phyloP scores from a whole-genome alignment of 1,140 invertebrate species.

The Leptinotarsa lineolata region DNA sequence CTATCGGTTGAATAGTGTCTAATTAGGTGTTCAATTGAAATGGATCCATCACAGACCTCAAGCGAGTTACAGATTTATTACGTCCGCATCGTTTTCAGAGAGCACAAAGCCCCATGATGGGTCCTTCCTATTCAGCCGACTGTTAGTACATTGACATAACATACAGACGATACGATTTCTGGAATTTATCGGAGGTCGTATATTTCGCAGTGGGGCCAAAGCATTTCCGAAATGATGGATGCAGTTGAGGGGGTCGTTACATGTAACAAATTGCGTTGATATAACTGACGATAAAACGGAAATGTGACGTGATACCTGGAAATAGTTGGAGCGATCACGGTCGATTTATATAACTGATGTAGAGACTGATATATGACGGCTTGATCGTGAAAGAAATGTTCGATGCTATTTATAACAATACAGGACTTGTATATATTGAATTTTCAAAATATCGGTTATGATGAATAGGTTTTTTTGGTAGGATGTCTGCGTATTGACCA shows the following conservation, averaged over 20 bases:
- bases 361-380: too few species aligned
- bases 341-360: too few species aligned
- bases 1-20: too few species aligned
- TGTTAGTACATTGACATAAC: background rate
- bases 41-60: background rate
- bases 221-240: background rate
- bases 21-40: background rate
- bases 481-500: too few species aligned
- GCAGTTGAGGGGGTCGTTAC: background rate
- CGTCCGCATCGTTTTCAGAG: background rate
- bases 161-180: background rate
- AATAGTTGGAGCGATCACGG: too few species aligned
- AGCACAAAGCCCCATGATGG: background rate
- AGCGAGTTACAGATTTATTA: background rate
- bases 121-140: background rate
- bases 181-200: slow-evolving; percentile 8
- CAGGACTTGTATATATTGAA: too few species aligned
- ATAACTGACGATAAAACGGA: too few species aligned
- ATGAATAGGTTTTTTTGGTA: too few species aligned
- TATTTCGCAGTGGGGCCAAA: background rate
- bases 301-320: too few species aligned
- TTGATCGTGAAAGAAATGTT: too few species aligned
- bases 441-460: too few species aligned
- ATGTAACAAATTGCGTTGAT: background rate
- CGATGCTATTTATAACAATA: too few species aligned